These are phyloP conservation scores for Leptinotarsa defecta DNA, from an alignment of 1,140 invertebrate species.

Conservation along the genomic window DNA sequence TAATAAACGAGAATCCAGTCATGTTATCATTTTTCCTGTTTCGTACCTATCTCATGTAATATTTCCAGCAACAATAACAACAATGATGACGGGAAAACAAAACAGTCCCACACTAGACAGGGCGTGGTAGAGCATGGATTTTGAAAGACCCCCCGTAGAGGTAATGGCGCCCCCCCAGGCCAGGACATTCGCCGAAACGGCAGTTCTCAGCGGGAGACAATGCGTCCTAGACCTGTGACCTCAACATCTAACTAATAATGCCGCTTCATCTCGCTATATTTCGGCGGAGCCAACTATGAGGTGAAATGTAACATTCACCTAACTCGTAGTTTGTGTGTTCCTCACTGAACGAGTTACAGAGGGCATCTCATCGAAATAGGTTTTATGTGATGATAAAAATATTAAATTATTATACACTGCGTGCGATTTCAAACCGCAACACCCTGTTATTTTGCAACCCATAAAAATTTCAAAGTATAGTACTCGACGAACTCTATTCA, in stretches of 20 bases:
- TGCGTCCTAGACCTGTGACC: constrained; percentile 30
- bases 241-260: constrained; percentile 21
- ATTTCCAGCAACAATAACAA: no score
- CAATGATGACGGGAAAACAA: no score
- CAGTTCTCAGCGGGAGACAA: constrained; percentile 37
- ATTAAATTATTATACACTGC: no score
- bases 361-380: neutral
- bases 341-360: neutral
- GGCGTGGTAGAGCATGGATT: constrained; percentile 36
- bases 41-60: no score
- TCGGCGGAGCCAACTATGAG: neutral
- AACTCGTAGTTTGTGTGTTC: constrained; percentile 18
- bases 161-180: constrained; percentile 47
- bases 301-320: neutral
- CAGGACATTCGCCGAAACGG: constrained; percentile 42
- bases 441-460: no score
- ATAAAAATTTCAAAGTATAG: no score
- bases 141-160: constrained; percentile 41
- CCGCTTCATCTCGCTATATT: constrained; percentile 11
- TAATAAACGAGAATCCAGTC: no score
- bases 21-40: no score
- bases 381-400: no score
- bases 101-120: constrained; percentile 29
- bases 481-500: no score
- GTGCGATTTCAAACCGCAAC: no score